phyloP scores from a whole-genome alignment of 2,888 invertebrate genomes.

The Tenthredo livida region DNA sequence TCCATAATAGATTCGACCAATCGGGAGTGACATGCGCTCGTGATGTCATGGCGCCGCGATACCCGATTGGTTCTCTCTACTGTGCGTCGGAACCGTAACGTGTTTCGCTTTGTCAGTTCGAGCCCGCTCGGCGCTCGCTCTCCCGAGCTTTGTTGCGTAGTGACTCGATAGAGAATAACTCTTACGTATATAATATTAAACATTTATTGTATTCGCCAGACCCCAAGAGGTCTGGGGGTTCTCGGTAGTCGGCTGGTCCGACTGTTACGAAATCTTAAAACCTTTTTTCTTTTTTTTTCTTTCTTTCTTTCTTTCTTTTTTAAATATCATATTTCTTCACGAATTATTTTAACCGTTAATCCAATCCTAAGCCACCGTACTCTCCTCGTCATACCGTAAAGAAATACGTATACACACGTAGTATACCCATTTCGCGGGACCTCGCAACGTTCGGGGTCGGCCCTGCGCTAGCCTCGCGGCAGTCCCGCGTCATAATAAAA shows the following conservation, averaged over 20 bases:
- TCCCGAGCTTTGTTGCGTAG: conserved; percentile 43
- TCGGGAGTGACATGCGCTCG: conserved; percentile 67
- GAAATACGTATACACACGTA: conserved; percentile 5
- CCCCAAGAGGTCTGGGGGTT: background rate
- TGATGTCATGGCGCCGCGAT: conserved; percentile 71
- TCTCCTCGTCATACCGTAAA: conserved; percentile 1
- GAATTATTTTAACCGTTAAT: conserved; percentile 2
- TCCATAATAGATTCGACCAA: conserved; percentile 76
- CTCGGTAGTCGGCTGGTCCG: background rate
- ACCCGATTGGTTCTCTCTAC: conserved; percentile 64
- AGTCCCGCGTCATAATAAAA: conserved; percentile 18
- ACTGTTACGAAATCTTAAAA: conserved; percentile 3
- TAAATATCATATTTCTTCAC: background rate
- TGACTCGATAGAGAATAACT: conserved; percentile 1
- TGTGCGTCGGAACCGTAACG: conserved; percentile 57
- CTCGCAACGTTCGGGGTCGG: conserved; percentile 27
- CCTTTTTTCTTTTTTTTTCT: background rate
- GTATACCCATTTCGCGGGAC: background rate
- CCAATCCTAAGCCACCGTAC: background rate
- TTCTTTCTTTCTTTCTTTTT: background rate
- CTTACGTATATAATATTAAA: background rate
- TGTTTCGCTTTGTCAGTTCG: conserved; percentile 55
- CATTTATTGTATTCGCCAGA: background rate
- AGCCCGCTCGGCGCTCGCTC: conserved; percentile 53
- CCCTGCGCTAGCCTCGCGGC: conserved; percentile 38